phyloP scores from a whole-genome alignment of 2,888 invertebrate genomes.

The Fragum fragum region DNA sequence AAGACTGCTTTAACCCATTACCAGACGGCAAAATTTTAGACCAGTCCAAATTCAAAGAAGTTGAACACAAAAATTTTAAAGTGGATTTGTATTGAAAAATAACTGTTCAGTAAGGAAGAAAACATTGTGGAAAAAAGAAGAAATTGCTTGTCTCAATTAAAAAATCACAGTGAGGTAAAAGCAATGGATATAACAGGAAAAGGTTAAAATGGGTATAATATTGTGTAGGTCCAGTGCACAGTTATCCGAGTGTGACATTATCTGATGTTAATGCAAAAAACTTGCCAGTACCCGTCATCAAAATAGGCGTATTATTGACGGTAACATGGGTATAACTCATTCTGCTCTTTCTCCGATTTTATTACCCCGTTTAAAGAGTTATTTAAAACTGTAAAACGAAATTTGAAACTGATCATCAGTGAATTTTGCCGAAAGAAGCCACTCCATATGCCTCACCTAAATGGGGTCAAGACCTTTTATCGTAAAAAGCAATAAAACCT shows the following conservation, averaged over 20 bases:
- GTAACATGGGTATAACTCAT: conserved; percentile 19
- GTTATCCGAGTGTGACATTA: neutral
- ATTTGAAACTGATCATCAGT: conserved; percentile 20
- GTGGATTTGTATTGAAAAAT: no score
- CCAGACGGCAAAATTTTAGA: no score
- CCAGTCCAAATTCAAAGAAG: no score
- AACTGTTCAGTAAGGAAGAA: no score
- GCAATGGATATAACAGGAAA: no score
- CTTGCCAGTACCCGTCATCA: conserved; percentile 19
- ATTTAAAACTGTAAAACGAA: conserved; percentile 24
- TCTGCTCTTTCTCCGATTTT: conserved; percentile 12
- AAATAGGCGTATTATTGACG: conserved; percentile 12
- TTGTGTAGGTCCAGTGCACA: conserved; percentile 13
- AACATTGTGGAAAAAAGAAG: no score
- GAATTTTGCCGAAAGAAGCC: neutral
- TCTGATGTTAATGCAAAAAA: conserved; percentile 18
- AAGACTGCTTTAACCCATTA: no score
- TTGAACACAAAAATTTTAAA: no score
- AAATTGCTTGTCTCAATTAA: no score
- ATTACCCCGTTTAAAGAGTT: conserved; percentile 5
- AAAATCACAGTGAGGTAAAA: no score
- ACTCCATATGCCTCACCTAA: conserved; percentile 17
- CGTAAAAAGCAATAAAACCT: neutral
- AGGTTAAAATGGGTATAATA: neutral
- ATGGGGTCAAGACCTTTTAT: conserved; percentile 18